Evolutionary conservation across 2,888 invertebrate genomes (phyloP).

Genomic region (Pardosa pseudoannulata): DNA sequence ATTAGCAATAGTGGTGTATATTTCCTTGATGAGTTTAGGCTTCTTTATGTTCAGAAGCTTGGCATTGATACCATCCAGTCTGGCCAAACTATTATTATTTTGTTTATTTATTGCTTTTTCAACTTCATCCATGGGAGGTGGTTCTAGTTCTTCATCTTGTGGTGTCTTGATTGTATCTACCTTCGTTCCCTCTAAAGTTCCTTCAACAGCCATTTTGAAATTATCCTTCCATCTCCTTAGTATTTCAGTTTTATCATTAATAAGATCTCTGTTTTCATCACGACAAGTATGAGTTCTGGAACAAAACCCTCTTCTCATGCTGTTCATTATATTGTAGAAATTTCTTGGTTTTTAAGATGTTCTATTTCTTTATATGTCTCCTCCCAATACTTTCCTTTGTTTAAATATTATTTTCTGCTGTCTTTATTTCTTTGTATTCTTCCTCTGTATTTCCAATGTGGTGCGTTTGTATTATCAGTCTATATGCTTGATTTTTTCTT

Average conservation of each 20-base stretch:
- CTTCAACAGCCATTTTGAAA: not conserved
- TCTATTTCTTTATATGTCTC: too few relatives aligned
- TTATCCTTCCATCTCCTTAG: not conserved
- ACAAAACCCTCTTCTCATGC: too few relatives aligned
- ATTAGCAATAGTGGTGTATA: too few relatives aligned
- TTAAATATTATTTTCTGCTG: too few relatives aligned
- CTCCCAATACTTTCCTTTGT: too few relatives aligned
- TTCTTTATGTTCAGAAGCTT: not conserved
- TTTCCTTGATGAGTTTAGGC: too few relatives aligned
- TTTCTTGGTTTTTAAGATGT: too few relatives aligned
- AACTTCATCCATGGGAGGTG: slow-evolving; percentile 10
- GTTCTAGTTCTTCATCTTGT: slow-evolving; percentile 8
- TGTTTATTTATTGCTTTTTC: slow-evolving; percentile 9
- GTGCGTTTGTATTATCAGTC: too few relatives aligned
- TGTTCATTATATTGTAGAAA: not conserved
- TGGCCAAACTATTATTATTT: slow-evolving; percentile 20
- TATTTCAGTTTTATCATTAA: slow-evolving; percentile 10
- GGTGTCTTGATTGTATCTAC: not conserved
- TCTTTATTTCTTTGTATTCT: too few relatives aligned
- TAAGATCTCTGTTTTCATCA: not conserved
- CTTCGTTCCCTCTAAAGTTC: not conserved
- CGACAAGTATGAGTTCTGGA: not conserved
- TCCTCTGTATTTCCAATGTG: too few relatives aligned
- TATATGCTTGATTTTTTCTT: too few relatives aligned
- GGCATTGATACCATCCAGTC: slow-evolving; percentile 8